phyloP scores from a whole-genome alignment of 2,888 invertebrate species.

The Coenonympha arcania region DNA sequence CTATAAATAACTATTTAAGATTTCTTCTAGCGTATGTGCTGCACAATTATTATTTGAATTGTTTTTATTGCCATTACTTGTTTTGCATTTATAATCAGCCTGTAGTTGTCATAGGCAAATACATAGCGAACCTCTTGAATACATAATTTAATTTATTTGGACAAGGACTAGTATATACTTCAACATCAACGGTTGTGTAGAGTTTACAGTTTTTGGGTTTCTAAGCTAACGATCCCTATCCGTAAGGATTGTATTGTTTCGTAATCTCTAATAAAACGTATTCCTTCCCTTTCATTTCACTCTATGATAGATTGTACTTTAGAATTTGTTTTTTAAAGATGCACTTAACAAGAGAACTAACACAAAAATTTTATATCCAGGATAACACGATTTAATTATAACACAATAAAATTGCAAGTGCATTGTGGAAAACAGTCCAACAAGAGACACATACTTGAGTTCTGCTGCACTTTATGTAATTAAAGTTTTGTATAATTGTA shows the following conservation, averaged over 20 bases:
- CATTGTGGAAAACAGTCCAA: too few relatives aligned
- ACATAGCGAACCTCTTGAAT: conserved; percentile 9
- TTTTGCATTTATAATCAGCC: conserved; percentile 14
- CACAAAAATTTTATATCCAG: neutral
- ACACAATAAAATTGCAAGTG: too few relatives aligned
- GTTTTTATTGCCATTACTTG: conserved; percentile 14
- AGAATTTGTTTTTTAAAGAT: too few relatives aligned
- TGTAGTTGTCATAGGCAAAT: conserved; percentile 12
- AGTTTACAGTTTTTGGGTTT: neutral
- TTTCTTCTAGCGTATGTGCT: conserved; percentile 12
- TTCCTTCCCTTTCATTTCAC: neutral
- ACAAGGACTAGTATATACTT: too few relatives aligned
- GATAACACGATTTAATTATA: too few relatives aligned
- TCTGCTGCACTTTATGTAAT: too few relatives aligned
- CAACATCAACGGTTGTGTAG: neutral
- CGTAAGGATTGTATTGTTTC: conserved; percentile 1
- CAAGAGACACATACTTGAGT: too few relatives aligned
- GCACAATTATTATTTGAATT: conserved; percentile 17
- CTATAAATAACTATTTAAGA: conserved; percentile 17
- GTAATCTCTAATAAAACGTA: neutral
- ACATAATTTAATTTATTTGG: neutral
- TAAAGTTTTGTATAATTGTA: too few relatives aligned
- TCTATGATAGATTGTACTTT: too few relatives aligned
- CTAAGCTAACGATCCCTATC: neutral
- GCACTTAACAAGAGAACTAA: neutral